Percentiles rank a stretch among this genome's conserved stretches.
Conservation (phyloP, 1,140 invertebrate species). For the Araneus ventricosus region DNA sequence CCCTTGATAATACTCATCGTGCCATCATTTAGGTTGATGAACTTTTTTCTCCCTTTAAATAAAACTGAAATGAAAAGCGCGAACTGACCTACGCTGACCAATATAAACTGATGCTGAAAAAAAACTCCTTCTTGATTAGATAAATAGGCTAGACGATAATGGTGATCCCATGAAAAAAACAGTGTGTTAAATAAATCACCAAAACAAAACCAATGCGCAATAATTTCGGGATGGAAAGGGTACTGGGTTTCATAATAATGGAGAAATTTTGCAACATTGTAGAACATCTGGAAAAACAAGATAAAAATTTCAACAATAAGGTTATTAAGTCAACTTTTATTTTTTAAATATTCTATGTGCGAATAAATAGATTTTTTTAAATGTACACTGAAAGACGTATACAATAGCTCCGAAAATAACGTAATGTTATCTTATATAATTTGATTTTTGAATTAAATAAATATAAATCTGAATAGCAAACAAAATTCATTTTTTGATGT, state of each 20-base stretch:
- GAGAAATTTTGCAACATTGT: background rate
- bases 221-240: background rate
- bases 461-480: no score
- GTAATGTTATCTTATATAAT: no score
- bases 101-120: background rate
- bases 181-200: background rate
- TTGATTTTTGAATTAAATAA: no score
- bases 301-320: background rate
- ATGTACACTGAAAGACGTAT: no score
- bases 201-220: background rate
- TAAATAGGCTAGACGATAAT: conserved; percentile 31
- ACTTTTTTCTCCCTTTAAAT: conserved; percentile 6
- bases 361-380: no score
- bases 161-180: background rate
- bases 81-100: background rate
- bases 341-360: no score
- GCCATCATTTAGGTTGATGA: conserved; percentile 7
- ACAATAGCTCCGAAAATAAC: no score
- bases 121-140: background rate
- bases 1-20: background rate
- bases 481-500: no score
- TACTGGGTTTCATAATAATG: background rate
- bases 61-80: background rate
- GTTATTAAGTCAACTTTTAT: no score
- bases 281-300: background rate